Base-by-base conservation (phyloP, 1,140 invertebrate genomes). In the Drosophila virilis region DNA sequence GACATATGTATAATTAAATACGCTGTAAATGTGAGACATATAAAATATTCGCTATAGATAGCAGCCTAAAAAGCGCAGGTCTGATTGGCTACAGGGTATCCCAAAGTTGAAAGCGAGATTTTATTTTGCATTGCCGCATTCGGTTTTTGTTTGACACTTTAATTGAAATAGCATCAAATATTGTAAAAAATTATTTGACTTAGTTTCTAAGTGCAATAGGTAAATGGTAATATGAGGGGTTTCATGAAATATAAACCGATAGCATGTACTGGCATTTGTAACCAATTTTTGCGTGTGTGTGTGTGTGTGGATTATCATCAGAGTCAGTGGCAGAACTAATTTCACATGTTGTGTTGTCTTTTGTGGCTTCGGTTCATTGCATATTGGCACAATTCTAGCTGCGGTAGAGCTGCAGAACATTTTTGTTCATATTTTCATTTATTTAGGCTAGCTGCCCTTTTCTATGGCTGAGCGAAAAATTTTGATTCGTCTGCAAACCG, bases 401-500 rank as follows among this genome's bases (percentile, higher is more conserved):
- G 42, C 46, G 52, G 48, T 45, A 13, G 46, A 12, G 37, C 17
- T 45, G 45, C 15, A 54, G 37, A 4, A 28, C 15, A 62, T 37
- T 86, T 57, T 55, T 61, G 33, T 10, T 22, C 50, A 83, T 61
- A 84, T 80, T 83, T 89, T 55, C 62, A 77, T 88, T 79, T 73
- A 89, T 77, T 83, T 89, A 28, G 22, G 80, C 68, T 70, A 76
- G 70, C 82, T 78, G 59, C 59, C 59, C 69, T 83, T 88, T 86
- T 86, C 82, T 78, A 76, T 77, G 71, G 82, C 78, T 88, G 73
- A 71, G 83, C 79, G 77, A 77, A 89, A 28, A 89, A 89, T 88
- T 88, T 89, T 88, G 84, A 88, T 89, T 88, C 84, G 84, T 84
- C 80, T 89, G 77, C 84, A 88, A 88, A 80, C 77, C 85, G 84